Base-by-base conservation (phyloP, 2,888 invertebrate genomes). In the Sipha maydis region DNA sequence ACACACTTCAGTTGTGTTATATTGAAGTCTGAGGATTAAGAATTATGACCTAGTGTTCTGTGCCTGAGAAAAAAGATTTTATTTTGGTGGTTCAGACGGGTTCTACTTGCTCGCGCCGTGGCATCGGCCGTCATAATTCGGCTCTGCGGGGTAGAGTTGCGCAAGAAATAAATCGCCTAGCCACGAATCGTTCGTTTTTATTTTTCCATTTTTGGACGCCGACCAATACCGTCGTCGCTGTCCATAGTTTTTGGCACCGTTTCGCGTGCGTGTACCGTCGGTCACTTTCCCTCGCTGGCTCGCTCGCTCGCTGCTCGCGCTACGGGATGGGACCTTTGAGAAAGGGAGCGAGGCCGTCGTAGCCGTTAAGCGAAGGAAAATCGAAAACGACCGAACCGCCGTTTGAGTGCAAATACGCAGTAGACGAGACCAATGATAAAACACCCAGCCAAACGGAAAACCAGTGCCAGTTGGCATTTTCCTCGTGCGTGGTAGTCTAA, bases 391-490 rank as follows among this genome's bases (percentile, higher is more conserved):
- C 48, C 48, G 28, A 4, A 3, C 67, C n/a, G 25, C 11, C n/a
- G 67, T 17, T 14, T n/a, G 69, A 28, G 69, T 3, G 28, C 69
- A 9, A n/a, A 11, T 5, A 25, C 9, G 34, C 4, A 28, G 9
- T 25, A 69, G 1, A 28, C 71, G 71, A 3, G 28, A 19, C 31
- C 4, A 9, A 38, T n/a, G 34, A 34, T n/a, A 41, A 34, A n/a
- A 38, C 31, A 17, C 19, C 54, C 3, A 21, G 28, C 77, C 76
- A 48, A 76, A 76, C 38, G 11, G 17, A 85, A 84, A 85, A 67
- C 41, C 41, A 38, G 48, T 85, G 85, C 85, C 85, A 85, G 85
- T 85, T 85, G 85, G 85, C 85, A 78, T 85, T 85, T 85, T 85
- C 78, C 77, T 78, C 77, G 85, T 31, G 28, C 84, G 76, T n/a